Conservation (phyloP, 2,797 vertebrate species). For the Hoplostethus atlanticus region DNA sequence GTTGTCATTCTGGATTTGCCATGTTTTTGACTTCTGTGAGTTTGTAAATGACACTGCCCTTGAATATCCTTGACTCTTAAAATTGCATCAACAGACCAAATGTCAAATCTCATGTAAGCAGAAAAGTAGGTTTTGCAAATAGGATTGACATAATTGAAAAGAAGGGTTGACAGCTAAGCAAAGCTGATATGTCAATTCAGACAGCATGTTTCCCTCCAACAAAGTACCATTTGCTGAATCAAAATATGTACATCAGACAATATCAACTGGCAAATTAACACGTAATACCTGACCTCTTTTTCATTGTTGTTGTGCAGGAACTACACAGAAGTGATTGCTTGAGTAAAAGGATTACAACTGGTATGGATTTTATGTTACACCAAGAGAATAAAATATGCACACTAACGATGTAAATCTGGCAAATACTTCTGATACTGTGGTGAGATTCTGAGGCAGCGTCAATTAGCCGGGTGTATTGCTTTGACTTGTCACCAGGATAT, state of each 20-base stretch:
- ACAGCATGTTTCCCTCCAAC: neutral
- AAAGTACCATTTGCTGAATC: conserved; percentile 16
- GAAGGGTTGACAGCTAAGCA: neutral
- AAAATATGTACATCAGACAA: conserved; percentile 29
- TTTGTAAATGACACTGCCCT: conserved; percentile 12
- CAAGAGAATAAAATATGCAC: conserved; percentile 60
- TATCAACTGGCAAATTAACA: conserved; percentile 44
- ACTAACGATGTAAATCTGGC: conserved; percentile 70
- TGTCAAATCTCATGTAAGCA: conserved; percentile 17
- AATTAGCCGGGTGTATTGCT: conserved; percentile 83
- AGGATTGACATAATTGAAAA: neutral
- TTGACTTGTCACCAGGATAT: conserved; percentile 86
- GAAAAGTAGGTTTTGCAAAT: conserved; percentile 12
- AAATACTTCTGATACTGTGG: conserved; percentile 73
- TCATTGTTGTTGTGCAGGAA: conserved; percentile 45
- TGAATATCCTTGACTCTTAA: neutral
- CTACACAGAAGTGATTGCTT: conserved; percentile 56
- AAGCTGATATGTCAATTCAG: conserved; percentile 1
- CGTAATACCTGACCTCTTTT: conserved; percentile 37
- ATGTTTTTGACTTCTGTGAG: conserved; percentile 1
- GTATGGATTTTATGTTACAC: conserved; percentile 56
- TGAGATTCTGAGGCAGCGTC: conserved; percentile 78
- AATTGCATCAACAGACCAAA: conserved; percentile 16
- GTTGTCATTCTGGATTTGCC: conserved; percentile 21
- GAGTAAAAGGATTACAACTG: conserved; percentile 48